Evolutionary conservation across 2,888 invertebrate species (phyloP), one percentile per base, ranked within the genome.

Genomic region (Cinara cedri): DNA sequence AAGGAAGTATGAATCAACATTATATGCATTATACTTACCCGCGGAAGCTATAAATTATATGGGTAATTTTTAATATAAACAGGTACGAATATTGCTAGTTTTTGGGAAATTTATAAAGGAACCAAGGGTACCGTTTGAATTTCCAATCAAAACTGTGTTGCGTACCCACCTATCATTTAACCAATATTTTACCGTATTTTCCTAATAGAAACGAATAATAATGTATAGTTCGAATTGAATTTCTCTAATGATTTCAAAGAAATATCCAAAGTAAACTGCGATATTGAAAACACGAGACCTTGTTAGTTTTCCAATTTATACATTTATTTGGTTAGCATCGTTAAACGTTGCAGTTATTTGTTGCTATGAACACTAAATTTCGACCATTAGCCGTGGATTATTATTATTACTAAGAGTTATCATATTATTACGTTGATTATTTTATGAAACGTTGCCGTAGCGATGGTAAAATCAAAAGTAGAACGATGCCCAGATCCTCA

Each of bases 361-460:
- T 46, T 9, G 9, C 14, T 0, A 71, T 60, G 21, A 57, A 57
- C 13, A 34, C 34, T 4, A 4, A 21, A 57, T 57, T 3, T 24
- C 13, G 6, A 24, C n/a, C 13, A 13, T 9, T n/a, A 34, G 26
- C 26, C 34, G n/a, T 26, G 26, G 24, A 26, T 16, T 60, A 60
- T n/a, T 60, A 34, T 34, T 62, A 60, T 16, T 57, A 34, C 3
- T 34, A 34, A 34, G 34, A 34, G n/a, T n/a, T n/a, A n/a, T n/a
- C n/a, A n/a, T 9, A 24, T 57, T 57, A 71, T 57, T 44, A 44
- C 42, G 71, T 71, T 71, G 55, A 71, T 24, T 24, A 2, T 60
- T 34, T 34, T 46, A 24, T 3, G 24, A 72, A 72, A 24, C 4
- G 24, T 71, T 21, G 14, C n/a, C 42, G 19, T 34, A 34, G 6